A percentile compares a stretch with the other conserved stretches of the same genome.
Conservation (phyloP, 2,113 vertebrate genomes). For the Malurus alboscapulatus region DNA sequence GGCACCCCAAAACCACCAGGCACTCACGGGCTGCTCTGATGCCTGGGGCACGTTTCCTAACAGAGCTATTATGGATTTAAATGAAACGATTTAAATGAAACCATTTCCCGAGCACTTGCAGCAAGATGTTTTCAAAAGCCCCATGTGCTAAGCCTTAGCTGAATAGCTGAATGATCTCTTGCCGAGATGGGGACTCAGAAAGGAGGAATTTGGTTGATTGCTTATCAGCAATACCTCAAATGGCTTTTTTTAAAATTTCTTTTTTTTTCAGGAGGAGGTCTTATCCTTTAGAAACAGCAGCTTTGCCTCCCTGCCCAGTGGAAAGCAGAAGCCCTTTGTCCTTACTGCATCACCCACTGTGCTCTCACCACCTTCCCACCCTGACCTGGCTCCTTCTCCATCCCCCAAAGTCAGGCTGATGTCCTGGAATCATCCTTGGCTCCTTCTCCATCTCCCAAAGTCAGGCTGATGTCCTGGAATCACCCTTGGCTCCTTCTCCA, state of each 20-base stretch:
- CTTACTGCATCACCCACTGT: neutral
- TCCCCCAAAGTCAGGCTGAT: neutral
- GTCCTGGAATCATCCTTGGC: no score
- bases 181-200: neutral
- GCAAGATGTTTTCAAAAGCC: slow-evolving; percentile 1
- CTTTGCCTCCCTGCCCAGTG: neutral
- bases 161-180: neutral
- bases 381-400: neutral
- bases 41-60: slow-evolving; percentile 14
- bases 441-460: neutral
- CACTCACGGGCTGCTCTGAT: neutral
- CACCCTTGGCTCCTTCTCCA: neutral
- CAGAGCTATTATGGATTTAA: slow-evolving; percentile 4
- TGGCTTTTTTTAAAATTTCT: neutral
- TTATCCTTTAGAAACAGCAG: neutral
- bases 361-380: neutral
- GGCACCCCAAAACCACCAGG: fast-evolving
- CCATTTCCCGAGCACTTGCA: slow-evolving; percentile 28
- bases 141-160: neutral
- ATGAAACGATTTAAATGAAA: neutral
- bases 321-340: neutral
- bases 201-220: neutral
- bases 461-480: no score
- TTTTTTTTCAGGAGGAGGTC: neutral
- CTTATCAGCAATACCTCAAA: neutral